Percentiles rank a stretch among this genome's conserved stretches.
These are phyloP conservation scores for Bothrops alternatus DNA, from an alignment of 2,797 vertebrate species.

Conservation along the genomic window DNA sequence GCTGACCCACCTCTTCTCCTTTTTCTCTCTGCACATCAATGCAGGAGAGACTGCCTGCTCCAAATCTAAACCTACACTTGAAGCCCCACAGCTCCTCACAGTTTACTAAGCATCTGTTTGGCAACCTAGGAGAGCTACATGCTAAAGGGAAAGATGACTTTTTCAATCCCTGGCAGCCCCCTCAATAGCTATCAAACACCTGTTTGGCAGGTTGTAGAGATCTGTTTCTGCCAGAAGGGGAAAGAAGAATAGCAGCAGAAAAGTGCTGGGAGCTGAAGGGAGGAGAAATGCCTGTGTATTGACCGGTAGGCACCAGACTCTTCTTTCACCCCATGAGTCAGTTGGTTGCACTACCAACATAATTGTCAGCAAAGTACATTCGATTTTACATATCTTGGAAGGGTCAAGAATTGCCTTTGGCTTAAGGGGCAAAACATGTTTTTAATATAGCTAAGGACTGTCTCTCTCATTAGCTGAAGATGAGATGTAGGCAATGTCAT, in stretches of 20 bases:
- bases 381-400: background rate
- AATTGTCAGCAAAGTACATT: background rate
- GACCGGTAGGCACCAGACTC: background rate
- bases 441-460: background rate
- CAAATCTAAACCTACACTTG: background rate
- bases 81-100: background rate
- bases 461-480: background rate
- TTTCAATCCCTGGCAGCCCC: background rate
- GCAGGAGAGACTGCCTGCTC: background rate
- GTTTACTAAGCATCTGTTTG: background rate
- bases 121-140: background rate
- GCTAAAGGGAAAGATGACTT: background rate
- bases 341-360: background rate
- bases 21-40: background rate
- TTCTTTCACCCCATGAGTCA: background rate
- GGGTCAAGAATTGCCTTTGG: background rate
- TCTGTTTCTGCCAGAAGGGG: background rate
- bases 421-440: background rate
- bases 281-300: background rate
- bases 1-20: background rate
- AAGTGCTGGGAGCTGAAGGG: background rate
- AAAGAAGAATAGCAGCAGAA: background rate
- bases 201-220: background rate
- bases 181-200: background rate
- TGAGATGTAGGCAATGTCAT: background rate